Base-by-base conservation (phyloP, 2,797 vertebrate species). In the Oreortyx pictus region DNA sequence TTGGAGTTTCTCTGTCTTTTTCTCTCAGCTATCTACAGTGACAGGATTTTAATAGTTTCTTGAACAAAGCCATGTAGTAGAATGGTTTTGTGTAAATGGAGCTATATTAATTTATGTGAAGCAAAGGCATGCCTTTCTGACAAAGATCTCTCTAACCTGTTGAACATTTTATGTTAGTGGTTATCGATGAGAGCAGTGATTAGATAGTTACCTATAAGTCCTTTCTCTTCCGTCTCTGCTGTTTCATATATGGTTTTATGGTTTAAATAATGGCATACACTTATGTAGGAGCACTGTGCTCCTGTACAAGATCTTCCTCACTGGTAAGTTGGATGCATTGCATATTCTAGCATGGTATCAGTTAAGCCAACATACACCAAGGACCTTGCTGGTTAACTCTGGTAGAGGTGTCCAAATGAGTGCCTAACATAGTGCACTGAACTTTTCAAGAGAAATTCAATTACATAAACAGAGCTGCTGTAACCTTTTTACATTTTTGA, bases 101-200 rank as follows among this genome's bases (percentile, higher is more conserved):
- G 14, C 6, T 66, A 1, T 41, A 31, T 25, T 47, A 49, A 37
- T 83, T 80, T 77, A 44, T 35, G 23, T 60, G 37, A 76, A 84
- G 12, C 5, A 76, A 86, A 20, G 9, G 4, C 27, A 37, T 79
- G 11, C 4, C 17, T 80, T 88, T 92, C 41, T 70, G 54, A 71
- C 4, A 78, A 60, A 90, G 27, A 46, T 50, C 1, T 46, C 33
- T 62, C 62, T 70, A 67, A 70, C 70, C 11, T 10, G 33, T 4
- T 50, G 31, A 84, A 22, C 20, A 33, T 0, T 0, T 25, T 64
- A 23, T 67, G 7, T 37, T 75, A 39, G 41, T 15, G 8, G 37
- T 64, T 54, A 43, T 43, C 71, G 37, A 54, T 23, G 6, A 49
- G 11, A 50, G 33, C 13, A 47, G 29, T 59, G n/a, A 50, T 59